Conservation (phyloP, 2,797 vertebrate species). For the Sciurus vulgaris region DNA sequence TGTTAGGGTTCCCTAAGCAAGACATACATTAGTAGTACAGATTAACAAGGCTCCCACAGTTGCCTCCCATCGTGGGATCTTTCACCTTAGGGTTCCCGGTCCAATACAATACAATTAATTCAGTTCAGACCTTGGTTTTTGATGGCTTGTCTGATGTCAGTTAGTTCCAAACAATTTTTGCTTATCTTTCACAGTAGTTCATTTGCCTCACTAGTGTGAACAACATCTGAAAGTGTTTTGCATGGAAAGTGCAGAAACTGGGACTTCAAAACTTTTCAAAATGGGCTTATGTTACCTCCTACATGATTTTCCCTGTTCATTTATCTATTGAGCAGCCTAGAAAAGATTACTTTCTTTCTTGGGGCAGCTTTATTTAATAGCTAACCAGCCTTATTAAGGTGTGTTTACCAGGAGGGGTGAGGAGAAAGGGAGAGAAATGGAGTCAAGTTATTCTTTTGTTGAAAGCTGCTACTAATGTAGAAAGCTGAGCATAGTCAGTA, state of each 20-base stretch:
- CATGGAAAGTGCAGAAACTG: background rate
- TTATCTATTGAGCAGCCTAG: constrained; percentile 16
- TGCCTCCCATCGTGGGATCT: background rate
- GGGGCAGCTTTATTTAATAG: constrained; percentile 13
- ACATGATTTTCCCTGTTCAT: background rate
- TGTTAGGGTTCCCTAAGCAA: background rate
- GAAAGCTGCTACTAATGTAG: background rate
- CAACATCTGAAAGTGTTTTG: background rate
- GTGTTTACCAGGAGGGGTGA: background rate
- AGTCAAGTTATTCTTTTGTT: background rate
- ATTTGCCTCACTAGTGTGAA: background rate
- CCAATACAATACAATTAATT: background rate
- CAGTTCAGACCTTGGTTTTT: background rate
- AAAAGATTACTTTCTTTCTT: constrained; percentile 3
- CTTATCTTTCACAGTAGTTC: background rate
- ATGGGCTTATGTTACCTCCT: background rate
- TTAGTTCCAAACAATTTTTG: background rate
- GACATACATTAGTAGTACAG: background rate
- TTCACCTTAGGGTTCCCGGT: background rate
- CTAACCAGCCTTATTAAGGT: background rate
- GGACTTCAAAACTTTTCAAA: constrained; percentile 35
- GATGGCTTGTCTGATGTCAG: background rate
- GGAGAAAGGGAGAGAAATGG: background rate
- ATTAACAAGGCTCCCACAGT: background rate
- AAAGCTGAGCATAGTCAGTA: background rate